Evolutionary conservation across 2,888 invertebrate genomes (phyloP).

Genomic region (Hedychridium roseum): DNA sequence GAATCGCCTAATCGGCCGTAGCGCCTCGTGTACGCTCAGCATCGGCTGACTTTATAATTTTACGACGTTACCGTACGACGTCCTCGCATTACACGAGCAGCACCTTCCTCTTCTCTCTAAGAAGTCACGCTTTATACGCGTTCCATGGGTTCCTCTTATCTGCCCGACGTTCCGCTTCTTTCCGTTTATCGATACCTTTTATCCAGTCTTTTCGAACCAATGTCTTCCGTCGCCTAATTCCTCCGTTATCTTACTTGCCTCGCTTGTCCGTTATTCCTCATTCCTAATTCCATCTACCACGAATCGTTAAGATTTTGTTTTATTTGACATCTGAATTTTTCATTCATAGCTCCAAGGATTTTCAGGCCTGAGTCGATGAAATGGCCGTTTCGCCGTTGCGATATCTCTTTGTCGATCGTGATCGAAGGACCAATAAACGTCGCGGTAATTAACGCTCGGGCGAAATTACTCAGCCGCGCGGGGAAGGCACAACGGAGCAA

Average conservation of each 20-base stretch:
- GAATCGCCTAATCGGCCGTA: slow-evolving; percentile 49
- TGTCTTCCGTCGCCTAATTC: slow-evolving; percentile 10
- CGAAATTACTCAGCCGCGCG: slow-evolving; percentile 39
- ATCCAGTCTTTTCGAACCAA: no score
- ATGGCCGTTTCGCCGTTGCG: slow-evolving; percentile 23
- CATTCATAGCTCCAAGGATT: no score
- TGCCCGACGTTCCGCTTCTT: no score
- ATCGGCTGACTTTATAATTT: slow-evolving; percentile 53
- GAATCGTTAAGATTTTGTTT: no score
- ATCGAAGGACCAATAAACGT: slow-evolving; percentile 55
- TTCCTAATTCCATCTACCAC: no score
- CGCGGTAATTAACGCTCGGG: slow-evolving; percentile 52
- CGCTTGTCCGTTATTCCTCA: slow-evolving; percentile 17
- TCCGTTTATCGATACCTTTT: no score
- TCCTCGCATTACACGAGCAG: no score
- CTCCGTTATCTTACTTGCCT: slow-evolving; percentile 15
- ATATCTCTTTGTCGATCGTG: slow-evolving; percentile 49
- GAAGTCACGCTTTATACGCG: no score
- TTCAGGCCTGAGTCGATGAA: no score
- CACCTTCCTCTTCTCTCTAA: no score
- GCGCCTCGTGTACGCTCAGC: slow-evolving; percentile 34
- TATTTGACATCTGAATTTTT: no score
- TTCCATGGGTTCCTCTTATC: slow-evolving; percentile 19
- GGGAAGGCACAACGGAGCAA: slow-evolving; percentile 20
- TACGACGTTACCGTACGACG: slow-evolving; percentile 47